A percentile compares a stretch with the other conserved stretches of the same genome.
Evolutionary conservation across 2,797 vertebrate genomes (phyloP).

Genomic region (Onychomys leucogaster): DNA sequence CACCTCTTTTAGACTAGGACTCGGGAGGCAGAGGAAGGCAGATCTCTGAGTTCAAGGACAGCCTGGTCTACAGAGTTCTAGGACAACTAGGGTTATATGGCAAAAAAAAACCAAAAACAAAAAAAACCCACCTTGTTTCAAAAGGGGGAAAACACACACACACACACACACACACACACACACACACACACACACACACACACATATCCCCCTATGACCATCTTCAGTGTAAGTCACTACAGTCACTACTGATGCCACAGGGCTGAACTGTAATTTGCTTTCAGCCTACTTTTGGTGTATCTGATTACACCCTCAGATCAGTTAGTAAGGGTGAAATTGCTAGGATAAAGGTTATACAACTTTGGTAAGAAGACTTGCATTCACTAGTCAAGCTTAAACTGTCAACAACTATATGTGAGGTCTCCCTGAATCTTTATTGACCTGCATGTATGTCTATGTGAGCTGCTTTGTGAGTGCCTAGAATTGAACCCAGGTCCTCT

Average conservation of each 20-base stretch:
- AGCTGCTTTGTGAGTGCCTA: not conserved
- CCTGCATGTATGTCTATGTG: not conserved
- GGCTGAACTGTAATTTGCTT: not conserved
- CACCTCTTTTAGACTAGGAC: not conserved
- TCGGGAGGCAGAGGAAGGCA: too few relatives aligned
- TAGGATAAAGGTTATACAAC: not conserved
- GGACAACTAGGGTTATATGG: not conserved
- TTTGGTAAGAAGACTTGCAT: conserved; percentile 14
- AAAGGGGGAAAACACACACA: too few relatives aligned
- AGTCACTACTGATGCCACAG: not conserved
- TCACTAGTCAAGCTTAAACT: not conserved
- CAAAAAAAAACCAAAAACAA: too few relatives aligned
- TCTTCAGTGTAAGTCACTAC: not conserved
- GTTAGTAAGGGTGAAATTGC: not conserved
- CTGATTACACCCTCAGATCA: not conserved
- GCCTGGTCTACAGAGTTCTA: not conserved
- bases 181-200: too few relatives aligned
- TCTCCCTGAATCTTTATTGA: not conserved
- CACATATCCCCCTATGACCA: not conserved
- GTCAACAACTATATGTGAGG: not conserved
- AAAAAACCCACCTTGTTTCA: too few relatives aligned
- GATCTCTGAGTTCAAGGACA: not conserved
- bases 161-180: too few relatives aligned
- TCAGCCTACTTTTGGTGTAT: not conserved
- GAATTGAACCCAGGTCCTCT: not conserved